Percentiles rank a stretch among this genome's conserved stretches.
These are phyloP conservation scores for Oreochromis tanganicae DNA, from an alignment of 2,113 vertebrate genomes.

Conservation along the genomic window DNA sequence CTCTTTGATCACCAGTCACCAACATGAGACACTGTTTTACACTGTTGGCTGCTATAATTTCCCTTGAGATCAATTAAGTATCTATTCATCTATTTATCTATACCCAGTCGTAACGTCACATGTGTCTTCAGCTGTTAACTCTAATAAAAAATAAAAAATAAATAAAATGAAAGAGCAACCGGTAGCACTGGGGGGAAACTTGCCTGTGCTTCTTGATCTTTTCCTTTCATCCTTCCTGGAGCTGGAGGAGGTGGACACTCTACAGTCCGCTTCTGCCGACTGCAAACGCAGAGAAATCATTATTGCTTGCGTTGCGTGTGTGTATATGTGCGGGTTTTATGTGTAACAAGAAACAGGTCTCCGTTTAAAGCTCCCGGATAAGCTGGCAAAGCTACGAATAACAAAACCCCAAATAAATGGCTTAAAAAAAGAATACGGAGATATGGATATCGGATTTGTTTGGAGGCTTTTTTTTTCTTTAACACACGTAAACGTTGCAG, in stretches of 20 bases:
- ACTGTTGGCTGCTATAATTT: background rate
- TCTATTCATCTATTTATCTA: background rate
- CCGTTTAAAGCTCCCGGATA: background rate
- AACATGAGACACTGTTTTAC: background rate
- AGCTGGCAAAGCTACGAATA: background rate
- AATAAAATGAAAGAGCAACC: background rate
- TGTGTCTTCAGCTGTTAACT: background rate
- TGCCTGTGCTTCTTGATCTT: conserved; percentile 61
- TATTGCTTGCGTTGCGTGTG: background rate
- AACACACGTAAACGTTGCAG: background rate
- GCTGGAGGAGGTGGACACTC: conserved; percentile 62
- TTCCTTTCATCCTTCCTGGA: conserved; percentile 57
- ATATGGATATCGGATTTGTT: background rate
- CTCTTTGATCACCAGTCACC: background rate
- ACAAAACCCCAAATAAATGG: background rate
- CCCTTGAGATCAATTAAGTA: background rate
- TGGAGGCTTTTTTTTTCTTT: no score
- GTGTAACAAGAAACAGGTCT: background rate
- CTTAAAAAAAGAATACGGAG: background rate
- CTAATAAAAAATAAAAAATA: background rate
- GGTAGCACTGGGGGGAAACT: background rate
- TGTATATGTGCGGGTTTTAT: background rate
- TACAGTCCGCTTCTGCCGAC: conserved; percentile 60
- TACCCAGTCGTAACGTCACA: background rate
- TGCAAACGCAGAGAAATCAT: conserved; percentile 3